Percentiles rank a stretch among this genome's conserved stretches.
phyloP scores from a whole-genome alignment of 2,797 vertebrate species.

The Hylomyscus alleni region DNA sequence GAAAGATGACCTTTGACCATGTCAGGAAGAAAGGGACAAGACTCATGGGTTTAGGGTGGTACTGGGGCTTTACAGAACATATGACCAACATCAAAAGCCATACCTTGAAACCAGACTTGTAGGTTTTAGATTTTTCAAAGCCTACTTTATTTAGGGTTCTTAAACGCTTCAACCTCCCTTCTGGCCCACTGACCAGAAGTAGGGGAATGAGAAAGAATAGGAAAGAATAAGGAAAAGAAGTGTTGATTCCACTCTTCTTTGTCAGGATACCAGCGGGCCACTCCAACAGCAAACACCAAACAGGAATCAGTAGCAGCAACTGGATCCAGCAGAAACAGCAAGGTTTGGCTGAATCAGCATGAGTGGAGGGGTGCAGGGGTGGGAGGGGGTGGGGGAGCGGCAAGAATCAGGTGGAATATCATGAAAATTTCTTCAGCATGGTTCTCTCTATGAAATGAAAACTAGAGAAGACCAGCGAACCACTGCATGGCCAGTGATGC shows the following conservation, averaged over 20 bases:
- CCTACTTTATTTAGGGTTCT: not conserved
- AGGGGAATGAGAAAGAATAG: not conserved
- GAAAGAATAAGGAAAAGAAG: not conserved
- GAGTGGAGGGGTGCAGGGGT: too few species aligned
- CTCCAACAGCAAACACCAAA: too few species aligned
- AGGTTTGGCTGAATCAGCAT: too few species aligned
- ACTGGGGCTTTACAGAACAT: not conserved
- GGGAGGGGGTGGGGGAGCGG: too few species aligned
- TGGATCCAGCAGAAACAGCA: too few species aligned
- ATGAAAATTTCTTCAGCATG: too few species aligned
- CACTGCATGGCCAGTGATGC: too few species aligned
- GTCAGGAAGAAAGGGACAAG: not conserved
- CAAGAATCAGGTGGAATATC: too few species aligned
- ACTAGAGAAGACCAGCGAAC: too few species aligned
- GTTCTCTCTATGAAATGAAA: too few species aligned
- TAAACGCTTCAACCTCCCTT: not conserved
- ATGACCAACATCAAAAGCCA: not conserved
- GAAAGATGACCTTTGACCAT: not conserved
- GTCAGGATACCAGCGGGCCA: too few species aligned
- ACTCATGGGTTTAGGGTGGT: not conserved
- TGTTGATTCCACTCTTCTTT: not conserved
- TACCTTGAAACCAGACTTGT: not conserved
- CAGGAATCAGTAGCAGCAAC: too few species aligned
- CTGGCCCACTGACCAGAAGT: not conserved
- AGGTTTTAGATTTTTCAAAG: not conserved